Base-by-base conservation (phyloP, 2,888 invertebrate genomes). In the Lasioglossum morio region DNA sequence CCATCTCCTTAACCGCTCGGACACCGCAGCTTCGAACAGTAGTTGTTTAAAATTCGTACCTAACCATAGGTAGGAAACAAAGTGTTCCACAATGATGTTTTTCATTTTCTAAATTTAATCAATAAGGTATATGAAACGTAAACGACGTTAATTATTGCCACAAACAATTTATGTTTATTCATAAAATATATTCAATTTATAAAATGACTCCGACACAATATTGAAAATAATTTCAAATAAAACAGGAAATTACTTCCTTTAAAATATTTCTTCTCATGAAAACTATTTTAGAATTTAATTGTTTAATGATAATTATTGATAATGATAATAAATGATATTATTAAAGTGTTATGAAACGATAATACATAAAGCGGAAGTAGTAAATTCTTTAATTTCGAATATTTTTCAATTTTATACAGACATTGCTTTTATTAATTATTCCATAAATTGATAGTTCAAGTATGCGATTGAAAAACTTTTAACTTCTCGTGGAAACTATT, bases 1-100 rank as follows among this genome's bases (percentile, higher is more conserved):
- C 94, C 93, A 94, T 94, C 94, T 93, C 94, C 93, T 94, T 95
- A 94, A 94, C 94, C 94, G 92, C 94, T 95, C 94, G 94, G 94
- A 94, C 94, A 94, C 93, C 94, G 94, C 94, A 94, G 93, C 94
- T 92, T 12, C 27, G 70, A 5, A 8, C 1, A 40, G 0, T 77
- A 7, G 0, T 0, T 4, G 40, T 8, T 10, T 84, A 80, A 14
- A 72, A 43, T 27, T 0, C 0, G 1, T 23, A 84, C 0, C 34
- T 53, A 30, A 3, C 23, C 0, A 0, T 0, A 0, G 0, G 10
- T 8, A 40, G 4, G 27, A 48, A 16, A 8, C 0, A 4, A 37
- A 37, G 10, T 23, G 66, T 37, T 37, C 23, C 1, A 4, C 23
- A 23, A 1, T n/a, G 23, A 40, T 23, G 40, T 53, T 81, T 40